These are phyloP conservation scores for Spinus pinus DNA, from an alignment of 2,797 vertebrate species.

Conservation along the genomic window DNA sequence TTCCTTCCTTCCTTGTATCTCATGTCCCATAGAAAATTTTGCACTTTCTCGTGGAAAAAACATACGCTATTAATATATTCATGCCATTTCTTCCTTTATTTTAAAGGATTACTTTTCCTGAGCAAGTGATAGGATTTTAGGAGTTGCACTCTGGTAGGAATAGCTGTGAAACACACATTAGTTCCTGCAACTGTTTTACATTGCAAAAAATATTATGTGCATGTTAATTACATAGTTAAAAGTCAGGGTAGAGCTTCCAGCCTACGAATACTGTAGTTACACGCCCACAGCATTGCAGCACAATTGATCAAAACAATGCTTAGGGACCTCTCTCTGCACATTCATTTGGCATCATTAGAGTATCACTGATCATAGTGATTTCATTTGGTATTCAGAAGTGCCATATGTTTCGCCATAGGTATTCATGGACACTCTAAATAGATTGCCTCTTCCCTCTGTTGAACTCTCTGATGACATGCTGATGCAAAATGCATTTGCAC, in stretches of 20 bases:
- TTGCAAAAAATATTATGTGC: not conserved
- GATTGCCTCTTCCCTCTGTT: slow-evolving; percentile 33
- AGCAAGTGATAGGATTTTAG: not conserved
- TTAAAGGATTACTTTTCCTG: not conserved
- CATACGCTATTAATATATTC: not conserved
- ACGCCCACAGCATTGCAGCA: not conserved
- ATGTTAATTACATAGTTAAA: slow-evolving; percentile 1
- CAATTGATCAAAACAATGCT: slow-evolving; percentile 50
- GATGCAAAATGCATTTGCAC: slow-evolving; percentile 28
- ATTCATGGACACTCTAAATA: slow-evolving; percentile 39
- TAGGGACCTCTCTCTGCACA: not conserved
- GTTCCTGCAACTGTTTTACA: not conserved
- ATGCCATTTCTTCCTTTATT: not conserved
- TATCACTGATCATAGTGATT: slow-evolving; percentile 34
- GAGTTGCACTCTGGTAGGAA: not conserved
- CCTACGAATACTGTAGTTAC: not conserved
- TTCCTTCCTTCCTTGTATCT: not conserved
- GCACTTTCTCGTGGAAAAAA: not conserved
- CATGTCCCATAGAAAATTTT: not conserved
- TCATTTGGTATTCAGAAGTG: slow-evolving; percentile 46
- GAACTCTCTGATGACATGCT: slow-evolving; percentile 24
- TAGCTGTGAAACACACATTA: not conserved
- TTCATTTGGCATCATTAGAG: slow-evolving; percentile 40
- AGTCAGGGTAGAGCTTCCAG: not conserved
- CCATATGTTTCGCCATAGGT: slow-evolving; percentile 28